Base-by-base conservation (phyloP, 2,797 vertebrate species). In the Phataginus tricuspis region DNA sequence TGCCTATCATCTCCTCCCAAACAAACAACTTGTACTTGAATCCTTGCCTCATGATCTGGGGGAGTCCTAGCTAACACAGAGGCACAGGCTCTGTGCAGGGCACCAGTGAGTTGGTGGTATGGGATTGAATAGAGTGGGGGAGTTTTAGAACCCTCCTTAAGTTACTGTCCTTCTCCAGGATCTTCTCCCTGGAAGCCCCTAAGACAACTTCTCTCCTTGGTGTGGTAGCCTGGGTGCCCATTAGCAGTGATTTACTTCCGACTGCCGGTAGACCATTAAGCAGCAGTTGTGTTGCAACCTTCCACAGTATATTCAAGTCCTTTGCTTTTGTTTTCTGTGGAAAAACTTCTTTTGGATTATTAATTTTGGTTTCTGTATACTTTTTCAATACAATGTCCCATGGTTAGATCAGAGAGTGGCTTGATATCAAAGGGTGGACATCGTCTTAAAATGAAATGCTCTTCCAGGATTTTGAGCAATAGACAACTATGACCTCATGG, bases 401-500 rank as follows among this genome's bases (percentile, higher is more conserved):
- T 72, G 15, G 8, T 95, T 72, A 90, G 72, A n/a, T 64, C 77
- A 83, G 68, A 94, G 42, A 74, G 42, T 91, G 31, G 23, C 61
- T 82, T 85, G n/a, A 61, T 74, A 79, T 77, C 75, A 92, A 74
- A 89, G 53, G 7, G 13, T 90, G 19, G 15, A 31, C 21, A 42
- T 75, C 25, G 45, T 69, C 39, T 79, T 94, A 77, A 91, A 95
- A 85, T 64, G n/a, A 90, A 59, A 87, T 49, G 11, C 42, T 86
- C 27, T 95, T 88, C 59, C 51, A 91, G 63, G 88, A 49, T 74
- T 94, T 68, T 74, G 88, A 79, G 59, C 63, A 19, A 18, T 88
- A 61, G 72, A 61, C 86, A 92, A 90, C 77, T 74, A 55, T 45
- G 21, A 91, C 53, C 86, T 88, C 39, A 29, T 42, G 21, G n/a